Percentiles rank a stretch among this genome's conserved stretches.
These are phyloP conservation scores for Holothuria glaberrima DNA, from an alignment of 35 echinoderm and acorn worm genomes.

Conservation along the genomic window DNA sequence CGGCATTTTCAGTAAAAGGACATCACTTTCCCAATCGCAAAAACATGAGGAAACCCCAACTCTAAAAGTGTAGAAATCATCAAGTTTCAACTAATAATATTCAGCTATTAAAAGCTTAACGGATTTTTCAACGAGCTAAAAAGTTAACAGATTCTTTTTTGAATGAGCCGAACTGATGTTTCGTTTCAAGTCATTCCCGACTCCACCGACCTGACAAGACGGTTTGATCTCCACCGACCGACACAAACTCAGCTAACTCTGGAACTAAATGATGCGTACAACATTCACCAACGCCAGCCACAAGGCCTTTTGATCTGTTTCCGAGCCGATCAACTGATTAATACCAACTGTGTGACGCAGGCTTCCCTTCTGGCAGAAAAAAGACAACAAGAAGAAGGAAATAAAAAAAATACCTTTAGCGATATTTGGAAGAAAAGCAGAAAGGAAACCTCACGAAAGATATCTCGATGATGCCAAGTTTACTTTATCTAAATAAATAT, in stretches of 20 bases:
- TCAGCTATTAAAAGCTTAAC: no score
- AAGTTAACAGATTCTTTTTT: neutral
- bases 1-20: no score
- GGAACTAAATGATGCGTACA: conserved; percentile 34
- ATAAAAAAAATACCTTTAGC: no score
- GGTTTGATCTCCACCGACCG: conserved; percentile 18
- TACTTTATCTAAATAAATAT: conserved; percentile 28
- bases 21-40: no score
- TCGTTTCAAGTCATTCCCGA: neutral
- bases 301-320: conserved; percentile 20
- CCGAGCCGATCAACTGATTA: neutral
- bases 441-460: no score
- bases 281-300: neutral
- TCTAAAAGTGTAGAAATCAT: no score
- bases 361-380: no score
- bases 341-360: no score
- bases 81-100: no score
- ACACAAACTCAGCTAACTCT: neutral
- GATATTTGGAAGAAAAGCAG: no score
- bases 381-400: no score
- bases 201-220: neutral
- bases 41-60: no score
- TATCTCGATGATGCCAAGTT: conserved; percentile 3
- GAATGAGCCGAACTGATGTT: neutral
- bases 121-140: neutral